Evolutionary conservation across 37 sponge, comb jelly and placozoan genomes (phyloP), one percentile per base, ranked within the genome.

Genomic region (Spongia lamella): DNA sequence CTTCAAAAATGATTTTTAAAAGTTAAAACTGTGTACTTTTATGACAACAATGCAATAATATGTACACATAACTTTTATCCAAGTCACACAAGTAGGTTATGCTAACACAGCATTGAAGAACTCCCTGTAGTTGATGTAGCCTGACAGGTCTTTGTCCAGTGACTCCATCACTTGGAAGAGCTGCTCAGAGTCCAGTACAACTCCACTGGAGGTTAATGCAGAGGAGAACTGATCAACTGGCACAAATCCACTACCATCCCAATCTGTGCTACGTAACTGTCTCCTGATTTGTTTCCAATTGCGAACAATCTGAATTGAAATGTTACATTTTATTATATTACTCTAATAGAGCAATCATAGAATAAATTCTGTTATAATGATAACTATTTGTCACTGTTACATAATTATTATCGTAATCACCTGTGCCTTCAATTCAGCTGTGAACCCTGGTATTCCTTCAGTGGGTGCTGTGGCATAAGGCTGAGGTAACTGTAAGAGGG

Each of bases 371-470:
- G 47, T 9, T 9, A 43, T 13, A 43, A 43, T 9, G 7, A 43
- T 9, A 43, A 5, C 5, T 13, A 13, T 43, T 9, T 43, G 47
- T 43, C 7, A 43, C 9, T 43, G 5, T 9, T 43, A 43, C 47
- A 43, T 43, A 43, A 43, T 43, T 9, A 5, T 13, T 13, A 43
- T 43, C 5, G 47, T 13, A 43, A 43, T 43, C 66, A 79, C 80
- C 80, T 79, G 70, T 29, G 38, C 69, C 61, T 79, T 69, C 43
- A 79, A 17, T 14, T 60, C 26, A 14, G 61, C 80, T 58, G 58
- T 79, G 50, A 79, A 59, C n/a, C 80, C 80, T 33, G 80, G 71
- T 25, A 79, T 38, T 5, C 80, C 80, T 69, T 68, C 37, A 7
- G 57, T 36, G 58, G 80, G 80, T 38, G 25, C 38, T 11, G 30